Conservation (phyloP, 1,140 invertebrate species). For the Atta colombica region DNA sequence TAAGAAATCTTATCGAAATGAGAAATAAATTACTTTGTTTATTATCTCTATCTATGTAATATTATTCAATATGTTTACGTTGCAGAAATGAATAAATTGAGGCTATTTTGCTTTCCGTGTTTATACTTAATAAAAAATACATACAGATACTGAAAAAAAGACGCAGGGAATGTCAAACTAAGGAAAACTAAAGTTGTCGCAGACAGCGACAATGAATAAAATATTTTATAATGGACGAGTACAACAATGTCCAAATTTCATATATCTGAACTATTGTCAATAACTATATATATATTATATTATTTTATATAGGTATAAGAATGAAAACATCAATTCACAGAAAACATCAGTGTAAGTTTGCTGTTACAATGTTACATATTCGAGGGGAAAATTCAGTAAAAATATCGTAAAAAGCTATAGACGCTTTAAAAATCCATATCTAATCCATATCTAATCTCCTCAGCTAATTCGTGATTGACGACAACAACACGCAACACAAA, state of each 20-base stretch:
- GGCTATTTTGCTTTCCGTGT: not conserved
- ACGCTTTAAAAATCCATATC: not conserved
- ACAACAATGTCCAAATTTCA: not conserved
- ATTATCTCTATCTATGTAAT: no score
- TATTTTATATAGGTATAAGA: no score
- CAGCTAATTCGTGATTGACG: not conserved
- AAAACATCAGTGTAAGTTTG: not conserved
- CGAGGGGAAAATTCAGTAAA: not conserved
- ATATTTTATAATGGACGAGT: not conserved
- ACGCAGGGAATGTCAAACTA: not conserved
- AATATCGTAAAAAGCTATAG: not conserved
- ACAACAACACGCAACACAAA: not conserved
- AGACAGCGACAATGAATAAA: constrained; percentile 31
- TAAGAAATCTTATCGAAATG: not conserved
- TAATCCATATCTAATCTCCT: not conserved
- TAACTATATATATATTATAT: not conserved
- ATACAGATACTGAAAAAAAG: not conserved
- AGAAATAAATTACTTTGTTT: not conserved
- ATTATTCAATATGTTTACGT: not conserved
- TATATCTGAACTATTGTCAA: not conserved
- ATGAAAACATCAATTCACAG: not conserved
- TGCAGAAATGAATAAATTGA: not conserved
- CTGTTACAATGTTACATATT: not conserved
- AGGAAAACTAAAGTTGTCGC: not conserved
- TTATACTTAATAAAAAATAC: constrained; percentile 3